Evolutionary conservation across 1,140 invertebrate genomes (phyloP), one percentile per base, ranked within the genome.

Genomic region (Zaprionus africanus): DNA sequence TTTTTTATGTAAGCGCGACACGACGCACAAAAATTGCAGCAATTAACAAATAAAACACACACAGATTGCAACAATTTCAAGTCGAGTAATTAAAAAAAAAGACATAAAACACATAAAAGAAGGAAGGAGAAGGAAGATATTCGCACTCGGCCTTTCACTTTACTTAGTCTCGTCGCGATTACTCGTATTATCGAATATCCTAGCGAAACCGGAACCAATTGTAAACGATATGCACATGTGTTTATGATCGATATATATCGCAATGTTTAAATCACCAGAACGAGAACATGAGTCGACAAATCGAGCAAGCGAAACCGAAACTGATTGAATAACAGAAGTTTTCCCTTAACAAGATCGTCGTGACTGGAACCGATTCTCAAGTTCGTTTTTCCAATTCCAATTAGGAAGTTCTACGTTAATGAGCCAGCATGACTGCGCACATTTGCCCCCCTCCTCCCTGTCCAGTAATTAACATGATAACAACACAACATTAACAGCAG

Each of bases 21-120:
- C 71, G 70, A 75, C 70, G 60, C 26, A 72, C 46, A 56, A 70
- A 85, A 88, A 87, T 83, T 78, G 67, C 78, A 65, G 84, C 74
- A 78, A 71, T 83, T 83, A 81, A 81, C 81, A 71, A 72, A 88
- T 83, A 81, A 80, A 86, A 76, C 64, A 76, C 70, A 76, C 53
- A 76, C 53, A 70, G 80, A 74, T 78, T 75, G 60, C 64, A 76
- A 65, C 70, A 79, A 76, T 77, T 77, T 38, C 64, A 61, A 46
- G 51, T 43, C 53, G 76, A 76, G 66, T 38, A 63, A 54, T 53
- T 51, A 60, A 76, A 65, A 72, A 86, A 73, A 65, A 60, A 70
- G 70, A 65, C 17, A 61, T 59, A 26, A 41, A 46, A 64, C 63
- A 78, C 46, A 49, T 57, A 6, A 12, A 6, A 9, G 22, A 36